Base-by-base conservation (phyloP, 2,888 invertebrate species). In the Drosophila recens region DNA sequence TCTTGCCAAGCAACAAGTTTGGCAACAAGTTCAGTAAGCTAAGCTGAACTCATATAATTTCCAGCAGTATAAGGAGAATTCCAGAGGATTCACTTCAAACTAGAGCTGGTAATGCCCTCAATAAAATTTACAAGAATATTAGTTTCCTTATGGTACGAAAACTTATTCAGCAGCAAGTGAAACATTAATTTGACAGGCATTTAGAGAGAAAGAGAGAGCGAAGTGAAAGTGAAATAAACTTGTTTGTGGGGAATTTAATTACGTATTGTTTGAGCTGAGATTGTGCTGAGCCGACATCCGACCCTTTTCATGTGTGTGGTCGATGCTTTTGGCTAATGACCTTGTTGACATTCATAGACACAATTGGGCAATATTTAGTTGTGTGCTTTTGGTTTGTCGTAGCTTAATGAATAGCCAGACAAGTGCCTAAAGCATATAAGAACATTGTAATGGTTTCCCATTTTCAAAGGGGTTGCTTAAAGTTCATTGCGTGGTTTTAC, bases 171-270 rank as follows among this genome's bases (percentile, higher is more conserved):
- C 72, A 71, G 43, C 54, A 63, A 66, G 67, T 58, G 70, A 53
- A 78, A 57, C 70, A 68, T 65, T 78, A 72, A 82, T 78, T 83
- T 80, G 87, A 74, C 75, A 80, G 68, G 49, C 59, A 38, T 43
- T 62, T 42, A 48, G 46, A 17, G 49, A 23, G 49, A 36, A 48
- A 48, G 52, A 6, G 23, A 43, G 30, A 53, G 23, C 4, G 10
- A 17, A 45, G 17, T 4, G 10, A 67, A 57, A 74, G 67, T 67
- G 54, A 71, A 80, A 75, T 72, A 67, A 78, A 78, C 59, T 78
- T 80, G 58, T 67, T 59, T 54, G 30, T 67, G 45, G 15, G 46
- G 66, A 56, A 83, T 87, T 83, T 83, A 87, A 83, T 83, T 87
- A 83, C 84, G 67, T 58, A 83, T 73, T 78, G 71, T 53, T 56